phyloP scores from a whole-genome alignment of 2,888 invertebrate genomes.

The Anarsia innoxiella region DNA sequence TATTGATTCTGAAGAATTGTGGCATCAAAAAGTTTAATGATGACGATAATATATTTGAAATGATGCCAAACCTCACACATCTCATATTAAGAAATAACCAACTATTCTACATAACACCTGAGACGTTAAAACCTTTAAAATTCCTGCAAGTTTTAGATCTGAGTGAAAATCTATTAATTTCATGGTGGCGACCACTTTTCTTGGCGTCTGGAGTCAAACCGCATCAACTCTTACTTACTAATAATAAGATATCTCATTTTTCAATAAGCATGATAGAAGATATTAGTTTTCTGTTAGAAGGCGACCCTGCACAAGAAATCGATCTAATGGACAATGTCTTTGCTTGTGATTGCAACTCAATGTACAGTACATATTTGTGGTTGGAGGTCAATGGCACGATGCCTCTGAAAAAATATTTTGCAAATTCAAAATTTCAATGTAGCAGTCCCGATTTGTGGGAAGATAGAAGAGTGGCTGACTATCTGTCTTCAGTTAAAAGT shows the following conservation, averaged over 20 bases:
- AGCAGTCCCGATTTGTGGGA: slow-evolving; percentile 66
- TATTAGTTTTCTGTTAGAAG: slow-evolving; percentile 57
- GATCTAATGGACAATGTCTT: slow-evolving; percentile 72
- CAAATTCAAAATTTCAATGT: slow-evolving; percentile 49
- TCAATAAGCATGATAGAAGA: slow-evolving; percentile 75
- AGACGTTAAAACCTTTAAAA: slow-evolving; percentile 56
- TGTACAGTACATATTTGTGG: slow-evolving; percentile 60
- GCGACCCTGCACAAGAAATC: slow-evolving; percentile 39
- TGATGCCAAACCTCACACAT: slow-evolving; percentile 65
- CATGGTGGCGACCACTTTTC: slow-evolving; percentile 73
- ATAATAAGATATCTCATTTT: slow-evolving; percentile 74
- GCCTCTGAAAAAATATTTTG: slow-evolving; percentile 44
- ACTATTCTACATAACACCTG: slow-evolving; percentile 52
- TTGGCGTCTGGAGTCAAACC: slow-evolving; percentile 55
- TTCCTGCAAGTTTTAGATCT: slow-evolving; percentile 63
- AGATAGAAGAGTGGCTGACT: slow-evolving; percentile 52
- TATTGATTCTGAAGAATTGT: slow-evolving; percentile 67
- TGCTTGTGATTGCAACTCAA: slow-evolving; percentile 68
- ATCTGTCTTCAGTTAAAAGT: slow-evolving; percentile 50
- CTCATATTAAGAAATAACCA: slow-evolving; percentile 68
- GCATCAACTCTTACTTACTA: slow-evolving; percentile 47
- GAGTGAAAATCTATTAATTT: slow-evolving; percentile 64
- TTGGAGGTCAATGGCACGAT: slow-evolving; percentile 48
- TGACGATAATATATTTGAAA: slow-evolving; percentile 64
- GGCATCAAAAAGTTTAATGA: slow-evolving; percentile 55